Evolutionary conservation across 2,888 invertebrate species (phyloP), one percentile per base, ranked within the genome.

Genomic region (Colletes collaris): DNA sequence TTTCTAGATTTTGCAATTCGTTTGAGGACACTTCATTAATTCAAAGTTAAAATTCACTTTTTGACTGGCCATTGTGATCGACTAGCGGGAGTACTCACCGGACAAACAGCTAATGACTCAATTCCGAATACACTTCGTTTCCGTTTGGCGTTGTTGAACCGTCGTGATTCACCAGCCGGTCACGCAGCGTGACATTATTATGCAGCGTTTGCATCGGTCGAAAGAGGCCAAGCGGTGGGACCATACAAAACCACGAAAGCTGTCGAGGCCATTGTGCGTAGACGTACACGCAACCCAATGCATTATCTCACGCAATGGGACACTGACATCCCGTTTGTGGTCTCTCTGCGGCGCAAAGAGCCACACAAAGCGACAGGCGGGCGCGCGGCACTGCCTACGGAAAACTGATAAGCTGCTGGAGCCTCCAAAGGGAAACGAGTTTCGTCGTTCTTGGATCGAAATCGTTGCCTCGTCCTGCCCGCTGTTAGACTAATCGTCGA

Each of bases 231-330:
- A 59, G 65, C 27, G 44, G 77, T 64, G 81, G 68, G 59, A 40
- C 60, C 58, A 65, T 74, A 88, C 81, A 86, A 86, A 87, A 82
- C 83, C 77, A 84, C 80, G 79, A 86, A 87, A 83, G 80, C 82
- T 75, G 81, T 82, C 85, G 86, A 85, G 85, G 77, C 85, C 79
- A 83, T 86, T 87, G 87, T 85, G 87, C 85, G 87, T 87, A 76
- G 78, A 81, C 85, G 71, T 81, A 83, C 83, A 79, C 79, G 84
- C 85, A 83, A 84, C 81, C 79, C 85, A 81, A 84, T 77, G 88
- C 82, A 88, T 89, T 89, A 87, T 88, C 88, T 88, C 88, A 86
- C 85, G 89, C 89, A 87, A 89, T 87, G 89, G 87, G 82, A 86
- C 86, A 88, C 81, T 83, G 88, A 88, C 88, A 89, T 89, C 88